These are phyloP conservation scores for Ammospiza maritima DNA, from an alignment of 2,797 vertebrate genomes.

Conservation along the genomic window DNA sequence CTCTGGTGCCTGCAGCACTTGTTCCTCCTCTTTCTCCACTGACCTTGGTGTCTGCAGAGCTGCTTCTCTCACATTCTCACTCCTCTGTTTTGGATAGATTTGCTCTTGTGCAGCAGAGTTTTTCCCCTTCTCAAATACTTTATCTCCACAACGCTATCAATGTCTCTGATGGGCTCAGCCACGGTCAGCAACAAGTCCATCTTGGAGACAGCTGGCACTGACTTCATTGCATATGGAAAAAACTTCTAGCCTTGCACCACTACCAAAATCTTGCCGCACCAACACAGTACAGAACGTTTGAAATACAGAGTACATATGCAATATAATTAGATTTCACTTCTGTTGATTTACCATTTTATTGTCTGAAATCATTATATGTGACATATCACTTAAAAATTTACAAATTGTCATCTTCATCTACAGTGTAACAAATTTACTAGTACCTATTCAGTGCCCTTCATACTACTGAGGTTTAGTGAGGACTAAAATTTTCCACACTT, in stretches of 20 bases:
- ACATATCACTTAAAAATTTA: slow-evolving; percentile 40
- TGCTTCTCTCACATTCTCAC: not conserved
- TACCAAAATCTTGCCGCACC: not conserved
- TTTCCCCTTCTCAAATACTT: not conserved
- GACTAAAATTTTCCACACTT: not conserved
- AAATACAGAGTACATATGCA: accelerated
- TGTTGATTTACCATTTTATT: not conserved
- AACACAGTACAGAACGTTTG: accelerated
- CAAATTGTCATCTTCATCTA: not conserved
- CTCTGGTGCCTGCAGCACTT: not conserved
- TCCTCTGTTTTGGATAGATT: not conserved
- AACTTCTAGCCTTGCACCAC: not conserved
- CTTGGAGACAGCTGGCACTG: not conserved
- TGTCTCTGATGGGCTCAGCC: accelerated
- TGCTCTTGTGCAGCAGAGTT: accelerated
- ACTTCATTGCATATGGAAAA: not conserved
- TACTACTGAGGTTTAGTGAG: not conserved
- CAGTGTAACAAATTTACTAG: not conserved
- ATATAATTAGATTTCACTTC: not conserved
- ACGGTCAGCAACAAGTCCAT: accelerated
- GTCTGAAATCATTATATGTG: not conserved
- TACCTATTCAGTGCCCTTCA: not conserved
- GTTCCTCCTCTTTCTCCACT: not conserved
- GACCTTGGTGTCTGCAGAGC: not conserved
- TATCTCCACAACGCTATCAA: not conserved